Evolutionary conservation across 2,797 vertebrate species (phyloP), one percentile per base, ranked within the genome.

Genomic region (Apodemus agrarius): DNA sequence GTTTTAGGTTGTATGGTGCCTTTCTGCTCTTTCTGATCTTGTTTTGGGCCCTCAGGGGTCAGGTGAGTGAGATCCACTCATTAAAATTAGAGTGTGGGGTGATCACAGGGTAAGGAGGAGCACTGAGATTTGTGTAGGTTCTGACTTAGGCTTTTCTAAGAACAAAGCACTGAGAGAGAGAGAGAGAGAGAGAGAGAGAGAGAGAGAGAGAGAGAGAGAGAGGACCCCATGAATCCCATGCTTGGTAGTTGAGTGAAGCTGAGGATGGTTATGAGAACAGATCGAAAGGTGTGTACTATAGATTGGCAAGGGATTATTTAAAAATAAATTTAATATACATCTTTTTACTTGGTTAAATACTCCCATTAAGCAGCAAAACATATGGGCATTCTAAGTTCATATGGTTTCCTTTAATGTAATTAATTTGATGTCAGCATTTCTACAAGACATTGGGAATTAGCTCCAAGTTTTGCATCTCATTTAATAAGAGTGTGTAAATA

Each of bases 351-450:
- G 22, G 8, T 69, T 91, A 84, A 83, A 67, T 67, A 91, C 26
- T 93, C 8, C 12, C 65, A 22, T n/a, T 79, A 78, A 76, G 46
- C 37, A 74, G 19, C 31, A 52, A 52, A 63, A 31, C 19, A 6
- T 91, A 87, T 7, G 21, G 75, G 2, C 52, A 83, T 94, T 95
- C 49, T 82, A 75, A 74, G 61, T 94, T 83, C 76, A 49, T 88
- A 14, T 69, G 61, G 37, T 79, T 21, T 74, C 22, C 31, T 75
- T 79, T 54, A 80, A 75, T 92, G 5, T 90, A 54, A 31, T 91
- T 96, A 59, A 87, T 90, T 94, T 95, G 59, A 80, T n/a, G 67
- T 95, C 54, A 63, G 14, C 61, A 79, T 95, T 95, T 90, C 43
- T 94, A 24, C 74, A 88, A 72, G 43, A 12, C 17, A 31, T 87